A percentile compares a stretch with the other conserved stretches of the same genome.
Evolutionary conservation across 2,113 vertebrate genomes (phyloP).

Genomic region (Pseudopipra pipra): DNA sequence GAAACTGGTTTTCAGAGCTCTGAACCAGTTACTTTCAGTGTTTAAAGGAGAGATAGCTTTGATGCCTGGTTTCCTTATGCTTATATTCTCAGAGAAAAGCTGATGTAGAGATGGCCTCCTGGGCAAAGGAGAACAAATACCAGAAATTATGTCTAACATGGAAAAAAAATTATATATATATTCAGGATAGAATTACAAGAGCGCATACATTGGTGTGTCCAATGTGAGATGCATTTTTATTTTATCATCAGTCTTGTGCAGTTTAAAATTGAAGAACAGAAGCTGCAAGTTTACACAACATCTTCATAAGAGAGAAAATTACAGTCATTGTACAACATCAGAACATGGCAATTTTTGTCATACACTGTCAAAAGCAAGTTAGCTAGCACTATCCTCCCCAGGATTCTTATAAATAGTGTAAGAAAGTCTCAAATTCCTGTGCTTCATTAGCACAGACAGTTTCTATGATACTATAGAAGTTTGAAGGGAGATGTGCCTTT

Average conservation of each 20-base stretch:
- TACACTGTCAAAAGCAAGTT: neutral
- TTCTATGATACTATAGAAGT: neutral
- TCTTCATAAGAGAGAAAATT: neutral
- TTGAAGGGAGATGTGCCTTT: slow-evolving; percentile 29
- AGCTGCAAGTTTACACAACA: neutral
- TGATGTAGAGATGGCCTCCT: neutral
- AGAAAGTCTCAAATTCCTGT: neutral
- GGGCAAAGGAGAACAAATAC: neutral
- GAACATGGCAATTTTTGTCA: neutral
- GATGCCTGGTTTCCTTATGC: neutral
- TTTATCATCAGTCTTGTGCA: neutral
- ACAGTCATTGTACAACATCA: neutral
- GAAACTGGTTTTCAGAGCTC: neutral
- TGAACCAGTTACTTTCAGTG: neutral
- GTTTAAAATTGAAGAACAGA: neutral
- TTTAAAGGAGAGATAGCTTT: neutral
- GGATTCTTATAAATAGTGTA: neutral
- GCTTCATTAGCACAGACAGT: neutral
- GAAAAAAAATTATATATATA: no score
- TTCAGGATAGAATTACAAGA: neutral
- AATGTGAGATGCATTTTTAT: neutral
- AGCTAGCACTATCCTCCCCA: neutral
- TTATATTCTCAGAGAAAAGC: neutral
- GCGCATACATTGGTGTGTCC: neutral
- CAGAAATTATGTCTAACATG: neutral